Evolutionary conservation across 2,797 vertebrate species (phyloP).

Genomic region (Pitangus sulphuratus): DNA sequence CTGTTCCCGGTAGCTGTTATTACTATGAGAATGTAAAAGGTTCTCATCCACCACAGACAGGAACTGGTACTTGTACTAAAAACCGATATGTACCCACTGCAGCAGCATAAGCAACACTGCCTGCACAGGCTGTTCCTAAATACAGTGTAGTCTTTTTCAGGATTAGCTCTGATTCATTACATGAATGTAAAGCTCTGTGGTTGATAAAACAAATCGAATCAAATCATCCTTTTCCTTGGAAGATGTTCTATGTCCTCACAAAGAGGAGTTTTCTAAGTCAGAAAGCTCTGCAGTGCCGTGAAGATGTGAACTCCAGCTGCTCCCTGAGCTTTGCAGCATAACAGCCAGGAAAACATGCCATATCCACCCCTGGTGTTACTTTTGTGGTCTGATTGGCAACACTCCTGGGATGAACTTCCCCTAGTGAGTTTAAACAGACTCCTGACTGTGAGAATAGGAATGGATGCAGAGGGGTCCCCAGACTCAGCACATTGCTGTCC

Average conservation of each 20-base stretch:
- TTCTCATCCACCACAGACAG: not conserved
- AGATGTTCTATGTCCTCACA: not conserved
- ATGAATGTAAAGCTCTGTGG: accelerated
- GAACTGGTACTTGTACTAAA: not conserved
- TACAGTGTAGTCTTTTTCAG: not conserved
- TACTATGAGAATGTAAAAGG: not conserved
- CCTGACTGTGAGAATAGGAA: not conserved
- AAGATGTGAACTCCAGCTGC: not conserved
- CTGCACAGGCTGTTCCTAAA: not conserved
- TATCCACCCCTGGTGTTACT: not conserved
- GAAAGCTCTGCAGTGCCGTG: not conserved
- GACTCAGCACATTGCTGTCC: not conserved
- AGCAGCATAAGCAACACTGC: not conserved
- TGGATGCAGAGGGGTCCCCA: not conserved
- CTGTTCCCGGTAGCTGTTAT: not conserved
- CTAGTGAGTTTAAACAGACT: not conserved
- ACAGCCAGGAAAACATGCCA: accelerated
- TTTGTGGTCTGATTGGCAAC: not conserved
- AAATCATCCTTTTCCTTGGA: not conserved
- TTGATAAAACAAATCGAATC: not conserved
- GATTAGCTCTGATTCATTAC: not conserved
- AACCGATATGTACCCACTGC: not conserved
- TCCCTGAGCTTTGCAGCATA: accelerated
- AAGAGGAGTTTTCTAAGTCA: not conserved
- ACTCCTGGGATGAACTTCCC: not conserved